Base-by-base conservation (phyloP, 1,140 invertebrate genomes). In the Adelges cooleyi region DNA sequence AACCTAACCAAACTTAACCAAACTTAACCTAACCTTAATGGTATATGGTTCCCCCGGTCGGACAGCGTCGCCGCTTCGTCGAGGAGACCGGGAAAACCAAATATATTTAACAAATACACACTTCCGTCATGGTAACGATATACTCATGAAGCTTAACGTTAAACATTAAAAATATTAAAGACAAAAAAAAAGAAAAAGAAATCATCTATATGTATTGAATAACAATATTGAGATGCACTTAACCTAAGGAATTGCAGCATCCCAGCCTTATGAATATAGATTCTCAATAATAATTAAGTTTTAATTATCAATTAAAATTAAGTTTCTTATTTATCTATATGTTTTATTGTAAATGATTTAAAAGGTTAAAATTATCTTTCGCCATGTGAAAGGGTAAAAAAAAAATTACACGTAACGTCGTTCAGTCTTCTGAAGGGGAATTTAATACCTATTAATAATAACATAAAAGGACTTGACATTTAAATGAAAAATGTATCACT, bases 241-340 rank as follows among this genome's bases (percentile, higher is more conserved):
- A 44, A 10, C n/a, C 40, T 59, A 59, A 20, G 23, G 15, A 59
- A 59, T 59, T 59, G 54, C 54, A 59, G 8, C 54, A 42, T 59
- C 54, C 54, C 54, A 59, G 54, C 54, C 54, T 59, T 59, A 59
- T 40, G 25, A 56, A 56, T 54, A 54, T 38, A 17, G 20, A 56
- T 11, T n/a, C 17, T 38, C 22, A 54, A 42, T 54, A 0, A 23
- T 36, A 11, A 25, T 56, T n/a, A 56, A 13, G 36, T 40, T 38
- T 38, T 38, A 38, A 38, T 8, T 8, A 38, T 38, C 20, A 18
- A n/a, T n/a, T n/a, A n/a, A 38, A 38, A 8, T 8, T 38, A 38
- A 38, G 6, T 13, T 38, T 8, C 13, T 38, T 38, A 13, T 38
- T 38, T 38, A 38, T 8, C 13, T 8, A 38, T 38, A 38, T 38